Base-by-base conservation (phyloP, 2,888 invertebrate genomes). In the Drosophila neotestacea region DNA sequence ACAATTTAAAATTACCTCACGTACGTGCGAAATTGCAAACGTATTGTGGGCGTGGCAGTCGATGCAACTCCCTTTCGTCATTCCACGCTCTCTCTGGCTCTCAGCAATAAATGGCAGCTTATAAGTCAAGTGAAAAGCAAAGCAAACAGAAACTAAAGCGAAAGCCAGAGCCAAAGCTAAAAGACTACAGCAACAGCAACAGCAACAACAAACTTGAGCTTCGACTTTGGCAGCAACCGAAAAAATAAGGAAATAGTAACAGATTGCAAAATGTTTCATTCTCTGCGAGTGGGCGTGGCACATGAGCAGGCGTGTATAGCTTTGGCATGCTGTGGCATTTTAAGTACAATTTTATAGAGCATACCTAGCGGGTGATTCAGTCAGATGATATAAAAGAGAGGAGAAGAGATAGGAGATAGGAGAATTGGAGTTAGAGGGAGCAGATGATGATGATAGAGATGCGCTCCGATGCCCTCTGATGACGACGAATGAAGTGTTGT, bases 1-100 rank as follows among this genome's bases (percentile, higher is more conserved):
- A 85, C 87, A 75, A 89, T 85, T 85, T 88, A 85, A 85, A 87
- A 88, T 85, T 85, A 88, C 87, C 85, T 85, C 85, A 85, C 85
- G 89, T 87, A 87, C 82, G 88, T 88, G 84, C 70, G 73, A 85
- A 85, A 85, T 85, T 86, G 85, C 87, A 67, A 88, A 79, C 87
- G 88, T 84, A 84, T 86, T 74, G 86, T 86, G 81, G 81, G 87
- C 79, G 85, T 88, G 84, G 80, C 77, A 39, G 36, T 9, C 51
- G 46, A 44, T 73, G 73, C 63, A 72, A 10, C 50, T 16, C 22
- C 7, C 39, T 42, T 28, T 16, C 34, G 28, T 39, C 51, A 56
- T 47, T 66, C 30, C 10, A 58, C 28, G 46, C 56, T 65, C 22
- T 22, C 22, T 22, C 32, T 59, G 41, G 72, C 61, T 61, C 77